Base-by-base conservation (phyloP, 2,888 invertebrate genomes). In the Mythimna pallens region DNA sequence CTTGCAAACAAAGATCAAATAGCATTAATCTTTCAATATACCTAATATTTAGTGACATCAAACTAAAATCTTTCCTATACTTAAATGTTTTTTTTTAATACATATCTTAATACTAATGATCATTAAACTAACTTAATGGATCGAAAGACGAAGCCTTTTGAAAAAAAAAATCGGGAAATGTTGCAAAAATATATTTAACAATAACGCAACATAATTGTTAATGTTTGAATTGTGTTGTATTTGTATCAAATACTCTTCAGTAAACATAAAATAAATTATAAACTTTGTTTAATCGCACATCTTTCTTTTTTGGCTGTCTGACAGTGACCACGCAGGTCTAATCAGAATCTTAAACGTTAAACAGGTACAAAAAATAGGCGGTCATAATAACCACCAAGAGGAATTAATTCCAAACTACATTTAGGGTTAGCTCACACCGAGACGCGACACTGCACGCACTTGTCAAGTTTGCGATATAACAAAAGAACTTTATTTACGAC, bases 351-450 rank as follows among this genome's bases (percentile, higher is more conserved):
- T 57, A 57, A 30, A 20, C 30, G 17, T 30, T 64, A 20, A 65
- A 10, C 40, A 69, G 22, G 25, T 72, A 55, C 34, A 61, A 50
- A 43, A 52, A 52, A 61, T 58, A 12, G 20, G 17, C 14, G 10
- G 20, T 50, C 54, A 17, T 43, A 58, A 64, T n/a, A 17, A 52
- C 14, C 64, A 8, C 36, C 43, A 43, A 34, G 47, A 54, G 65
- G 65, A 34, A 66, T 66, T 10, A 66, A 77, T 47, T 34, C 34
- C 20, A 50, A 54, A 34, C 17, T 52, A 64, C 50, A 36, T 36
- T 34, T 58, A 57, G 17, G 20, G 59, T 68, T 65, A 62, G 62
- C 65, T 73, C 64, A 71, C 74, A 66, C 55, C 54, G 69, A 70
- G 54, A 57, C 65, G 76, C 63, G 64, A 57, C 62, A 30, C 59